Base-by-base conservation (phyloP, 2,797 vertebrate genomes). In the Rhadinocentrus ornatus region DNA sequence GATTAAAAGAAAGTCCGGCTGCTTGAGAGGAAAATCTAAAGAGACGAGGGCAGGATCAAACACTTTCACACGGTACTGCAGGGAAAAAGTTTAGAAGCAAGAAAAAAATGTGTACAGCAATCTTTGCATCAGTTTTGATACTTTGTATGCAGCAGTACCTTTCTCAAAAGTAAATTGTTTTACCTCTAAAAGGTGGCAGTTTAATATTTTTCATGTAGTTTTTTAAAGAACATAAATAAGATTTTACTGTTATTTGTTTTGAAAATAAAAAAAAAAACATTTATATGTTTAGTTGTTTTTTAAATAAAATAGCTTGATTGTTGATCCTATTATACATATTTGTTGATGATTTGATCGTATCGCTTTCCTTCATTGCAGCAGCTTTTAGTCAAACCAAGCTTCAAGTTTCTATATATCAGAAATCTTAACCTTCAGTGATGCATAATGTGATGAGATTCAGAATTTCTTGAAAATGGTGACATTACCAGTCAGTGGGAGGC, bases 361-460 rank as follows among this genome's bases (percentile, higher is more conserved):
- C 20, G 2, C 54, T 34, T 64, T 1, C 32, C 66, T 84, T 76
- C 66, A 64, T 34, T 3, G 6, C 66, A 78, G 69, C 57, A 26
- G 41, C 69, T 29, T 60, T 44, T 63, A 62, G 60, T 57, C 34
- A 58, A n/a, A 10, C 24, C 39, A 22, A 39, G 26, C n/a, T 20
- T 11, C 29, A 29, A 61, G 66, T 86, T 84, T 83, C 85, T 50
- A 22, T 71, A 70, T 41, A 34, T 13, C n/a, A 71, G 69, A 87
- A 79, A 73, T 50, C 41, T 46, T 13, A 0, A 12, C 2, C 34
- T 59, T 63, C 54, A 56, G 58, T 32, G 62, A 63, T 18, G 18
- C 35, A 13, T 24, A 0, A 4, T 34, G 32, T 15, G 1, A 32
- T 62, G 3, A 44, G 69, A 75, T 70, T 56, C 27, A 26, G 27